phyloP scores from a whole-genome alignment of 1,140 invertebrate genomes.

The Probaryconus sp. region DNA sequence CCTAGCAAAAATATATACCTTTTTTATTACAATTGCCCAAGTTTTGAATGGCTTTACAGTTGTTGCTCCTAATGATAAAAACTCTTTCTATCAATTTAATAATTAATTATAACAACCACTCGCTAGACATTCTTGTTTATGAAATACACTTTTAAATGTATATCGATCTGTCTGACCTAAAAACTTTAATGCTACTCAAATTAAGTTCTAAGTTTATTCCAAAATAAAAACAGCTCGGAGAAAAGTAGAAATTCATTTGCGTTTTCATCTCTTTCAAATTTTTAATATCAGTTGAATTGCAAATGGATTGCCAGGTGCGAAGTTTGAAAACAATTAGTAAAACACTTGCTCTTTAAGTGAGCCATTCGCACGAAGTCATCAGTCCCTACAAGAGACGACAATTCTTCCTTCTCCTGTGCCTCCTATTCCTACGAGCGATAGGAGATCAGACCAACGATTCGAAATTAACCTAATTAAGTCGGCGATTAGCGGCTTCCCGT shows the following conservation, averaged over 20 bases:
- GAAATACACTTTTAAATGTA: too few relatives aligned
- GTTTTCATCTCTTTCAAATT: slow-evolving; percentile 15
- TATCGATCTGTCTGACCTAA: too few relatives aligned
- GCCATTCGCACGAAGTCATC: slow-evolving; percentile 40
- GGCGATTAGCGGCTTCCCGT: slow-evolving; percentile 63
- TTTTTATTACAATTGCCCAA: background rate
- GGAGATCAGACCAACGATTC: slow-evolving; percentile 45
- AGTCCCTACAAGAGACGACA: slow-evolving; percentile 49
- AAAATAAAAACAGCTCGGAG: slow-evolving; percentile 15
- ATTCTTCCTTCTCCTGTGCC: slow-evolving; percentile 31
- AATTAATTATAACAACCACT: too few relatives aligned
- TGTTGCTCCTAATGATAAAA: too few relatives aligned
- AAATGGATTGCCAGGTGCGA: slow-evolving; percentile 38
- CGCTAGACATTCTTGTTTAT: too few relatives aligned
- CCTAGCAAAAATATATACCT: too few relatives aligned
- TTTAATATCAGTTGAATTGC: slow-evolving; percentile 52
- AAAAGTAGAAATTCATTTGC: slow-evolving; percentile 20
- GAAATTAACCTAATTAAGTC: slow-evolving; percentile 67
- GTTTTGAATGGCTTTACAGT: too few relatives aligned
- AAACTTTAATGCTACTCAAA: too few relatives aligned
- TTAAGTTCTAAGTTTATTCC: slow-evolving; percentile 29
- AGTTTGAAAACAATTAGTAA: slow-evolving; percentile 52
- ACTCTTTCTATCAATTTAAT: too few relatives aligned
- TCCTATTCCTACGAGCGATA: background rate
- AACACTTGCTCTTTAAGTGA: slow-evolving; percentile 36